phyloP scores from a whole-genome alignment of 2,888 invertebrate species.

The Spialia ferax region DNA sequence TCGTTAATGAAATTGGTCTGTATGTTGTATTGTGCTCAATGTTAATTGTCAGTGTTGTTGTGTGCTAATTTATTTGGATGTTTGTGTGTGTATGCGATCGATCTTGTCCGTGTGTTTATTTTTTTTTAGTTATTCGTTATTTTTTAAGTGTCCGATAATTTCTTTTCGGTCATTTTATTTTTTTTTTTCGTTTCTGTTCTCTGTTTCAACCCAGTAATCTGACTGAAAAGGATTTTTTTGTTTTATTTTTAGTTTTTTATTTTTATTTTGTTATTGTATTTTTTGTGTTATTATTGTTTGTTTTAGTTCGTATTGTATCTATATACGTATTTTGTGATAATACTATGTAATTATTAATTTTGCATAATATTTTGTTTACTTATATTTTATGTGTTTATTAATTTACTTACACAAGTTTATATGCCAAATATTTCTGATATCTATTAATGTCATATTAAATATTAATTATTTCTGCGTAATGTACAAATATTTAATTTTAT shows the following conservation, averaged over 20 bases:
- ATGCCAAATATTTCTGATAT: too few relatives aligned
- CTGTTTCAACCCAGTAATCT: conserved; percentile 54
- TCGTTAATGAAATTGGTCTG: conserved; percentile 8
- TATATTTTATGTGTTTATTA: background rate
- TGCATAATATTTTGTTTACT: too few relatives aligned
- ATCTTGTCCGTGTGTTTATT: conserved; percentile 43
- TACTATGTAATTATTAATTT: conserved; percentile 19
- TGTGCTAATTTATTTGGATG: conserved; percentile 63
- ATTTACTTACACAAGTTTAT: too few relatives aligned
- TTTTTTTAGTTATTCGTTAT: background rate
- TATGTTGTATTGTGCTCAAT: conserved; percentile 38
- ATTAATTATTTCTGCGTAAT: too few relatives aligned
- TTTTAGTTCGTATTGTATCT: conserved; percentile 20
- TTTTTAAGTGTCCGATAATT: conserved; percentile 49
- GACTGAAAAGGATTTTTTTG: conserved; percentile 69
- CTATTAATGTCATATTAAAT: too few relatives aligned
- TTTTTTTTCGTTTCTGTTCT: conserved; percentile 46
- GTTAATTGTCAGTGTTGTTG: conserved; percentile 51
- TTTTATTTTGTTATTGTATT: conserved; percentile 22
- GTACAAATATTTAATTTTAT: too few relatives aligned
- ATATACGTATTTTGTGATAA: conserved; percentile 37
- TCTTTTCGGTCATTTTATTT: conserved; percentile 73
- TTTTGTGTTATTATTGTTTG: conserved; percentile 29
- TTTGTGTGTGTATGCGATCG: conserved; percentile 52
- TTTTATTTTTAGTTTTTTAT: conserved; percentile 46